Evolutionary conservation across 2,888 invertebrate species (phyloP).

Genomic region (Steinernema scapterisci): DNA sequence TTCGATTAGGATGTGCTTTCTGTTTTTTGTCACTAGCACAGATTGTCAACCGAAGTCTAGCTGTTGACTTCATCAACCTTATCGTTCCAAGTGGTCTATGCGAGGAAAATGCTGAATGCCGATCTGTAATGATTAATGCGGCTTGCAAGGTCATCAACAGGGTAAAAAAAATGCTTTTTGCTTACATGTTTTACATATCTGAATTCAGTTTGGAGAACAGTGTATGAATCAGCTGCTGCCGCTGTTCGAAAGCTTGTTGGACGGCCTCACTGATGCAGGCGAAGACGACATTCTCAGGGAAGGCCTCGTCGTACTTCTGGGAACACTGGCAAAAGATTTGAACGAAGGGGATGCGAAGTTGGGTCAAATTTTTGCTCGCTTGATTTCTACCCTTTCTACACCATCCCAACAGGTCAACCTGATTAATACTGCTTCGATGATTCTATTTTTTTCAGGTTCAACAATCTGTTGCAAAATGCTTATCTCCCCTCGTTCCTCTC

Average conservation of each 20-base stretch:
- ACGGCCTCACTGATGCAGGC: constrained; percentile 26
- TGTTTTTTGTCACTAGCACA: constrained; percentile 19
- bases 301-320: constrained; percentile 92
- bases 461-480: constrained; percentile 93
- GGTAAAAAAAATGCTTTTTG: constrained; percentile 33
- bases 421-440: neutral
- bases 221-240: constrained; percentile 68
- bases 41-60: neutral
- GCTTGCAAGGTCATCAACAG: constrained; percentile 85
- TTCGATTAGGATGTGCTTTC: neutral
- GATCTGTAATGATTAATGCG: constrained; percentile 88
- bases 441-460: constrained; percentile 76
- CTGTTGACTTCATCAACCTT: constrained; percentile 8
- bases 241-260: constrained; percentile 45
- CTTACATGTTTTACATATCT: neutral
- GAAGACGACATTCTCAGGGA: constrained; percentile 87
- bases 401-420: constrained; percentile 96
- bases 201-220: constrained; percentile 75
- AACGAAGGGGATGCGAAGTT: constrained; percentile 78
- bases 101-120: constrained; percentile 79
- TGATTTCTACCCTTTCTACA: constrained; percentile 88
- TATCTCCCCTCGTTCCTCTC: constrained; percentile 89
- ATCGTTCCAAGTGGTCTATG: constrained; percentile 81
- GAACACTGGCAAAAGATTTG: constrained; percentile 92
- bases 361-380: constrained; percentile 81